phyloP scores from a whole-genome alignment of 2,888 invertebrate genomes.

The Platycheirus albimanus region DNA sequence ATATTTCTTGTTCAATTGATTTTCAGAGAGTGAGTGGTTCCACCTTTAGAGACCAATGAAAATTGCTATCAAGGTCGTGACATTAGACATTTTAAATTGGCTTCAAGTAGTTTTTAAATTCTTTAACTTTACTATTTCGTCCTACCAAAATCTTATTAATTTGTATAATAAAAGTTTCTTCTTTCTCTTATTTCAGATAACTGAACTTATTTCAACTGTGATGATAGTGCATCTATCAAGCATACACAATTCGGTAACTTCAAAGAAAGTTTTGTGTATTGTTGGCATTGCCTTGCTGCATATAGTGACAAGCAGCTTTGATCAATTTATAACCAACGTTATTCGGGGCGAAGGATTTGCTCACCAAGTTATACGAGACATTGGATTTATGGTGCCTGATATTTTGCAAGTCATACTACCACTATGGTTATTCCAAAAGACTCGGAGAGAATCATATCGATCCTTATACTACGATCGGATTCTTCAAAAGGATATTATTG shows the following conservation, averaged over 20 bases:
- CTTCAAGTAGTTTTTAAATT: no score
- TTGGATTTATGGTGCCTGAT: conserved; percentile 88
- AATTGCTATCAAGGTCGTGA: no score
- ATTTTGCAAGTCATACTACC: conserved; percentile 86
- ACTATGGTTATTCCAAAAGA: conserved; percentile 83
- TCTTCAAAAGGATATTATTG: conserved; percentile 81
- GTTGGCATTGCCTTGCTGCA: conserved; percentile 86
- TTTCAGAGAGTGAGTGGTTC: no score
- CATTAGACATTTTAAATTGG: no score
- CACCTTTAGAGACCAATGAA: no score
- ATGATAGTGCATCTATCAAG: conserved; percentile 85
- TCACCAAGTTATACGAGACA: conserved; percentile 88
- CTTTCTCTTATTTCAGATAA: conserved; percentile 81
- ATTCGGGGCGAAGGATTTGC: conserved; percentile 86
- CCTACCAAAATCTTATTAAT: no score
- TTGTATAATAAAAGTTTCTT: no score
- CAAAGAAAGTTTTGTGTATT: conserved; percentile 84
- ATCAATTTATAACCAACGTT: conserved; percentile 87
- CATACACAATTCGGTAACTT: conserved; percentile 83
- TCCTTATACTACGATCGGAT: conserved; percentile 82
- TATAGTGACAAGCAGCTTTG: conserved; percentile 86
- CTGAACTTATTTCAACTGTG: conserved; percentile 86
- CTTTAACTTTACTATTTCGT: no score
- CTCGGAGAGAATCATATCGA: conserved; percentile 80
- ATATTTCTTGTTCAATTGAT: no score